Conservation (phyloP, 2,797 vertebrate species). For the Phoxinus dragarum region DNA sequence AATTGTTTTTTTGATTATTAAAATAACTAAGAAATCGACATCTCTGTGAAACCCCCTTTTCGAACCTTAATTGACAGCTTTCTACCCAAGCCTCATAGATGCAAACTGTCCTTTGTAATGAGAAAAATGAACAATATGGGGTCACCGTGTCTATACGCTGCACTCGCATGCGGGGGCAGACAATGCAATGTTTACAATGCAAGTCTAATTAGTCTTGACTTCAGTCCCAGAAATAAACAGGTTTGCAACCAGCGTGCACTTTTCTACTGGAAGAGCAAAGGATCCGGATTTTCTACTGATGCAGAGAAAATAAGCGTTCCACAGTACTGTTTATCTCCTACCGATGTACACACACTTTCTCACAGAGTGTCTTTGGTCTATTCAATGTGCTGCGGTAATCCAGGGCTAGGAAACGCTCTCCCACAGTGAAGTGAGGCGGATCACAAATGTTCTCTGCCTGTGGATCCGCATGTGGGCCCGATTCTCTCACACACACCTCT, state of each 20-base stretch:
- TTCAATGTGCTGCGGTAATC: slow-evolving; percentile 63
- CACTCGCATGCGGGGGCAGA: not conserved
- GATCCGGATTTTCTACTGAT: slow-evolving; percentile 25
- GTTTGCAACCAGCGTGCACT: not conserved
- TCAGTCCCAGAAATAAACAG: not conserved
- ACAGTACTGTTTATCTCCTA: slow-evolving; percentile 30
- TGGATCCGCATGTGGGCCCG: slow-evolving; percentile 68
- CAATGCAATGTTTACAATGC: slow-evolving; percentile 1
- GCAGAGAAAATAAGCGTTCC: slow-evolving; percentile 23
- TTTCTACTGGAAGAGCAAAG: slow-evolving; percentile 3
- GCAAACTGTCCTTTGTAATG: not conserved
- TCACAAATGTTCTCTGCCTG: slow-evolving; percentile 61
- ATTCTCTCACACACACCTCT: slow-evolving; percentile 34
- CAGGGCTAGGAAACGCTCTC: slow-evolving; percentile 64
- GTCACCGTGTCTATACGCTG: not conserved
- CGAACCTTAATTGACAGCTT: not conserved
- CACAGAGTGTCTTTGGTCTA: slow-evolving; percentile 58
- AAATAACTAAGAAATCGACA: not conserved
- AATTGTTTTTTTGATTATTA: not conserved
- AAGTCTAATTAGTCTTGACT: slow-evolving; percentile 4
- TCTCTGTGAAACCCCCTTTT: not conserved
- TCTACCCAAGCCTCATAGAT: not conserved
- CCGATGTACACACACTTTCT: slow-evolving; percentile 35
- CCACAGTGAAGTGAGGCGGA: slow-evolving; percentile 64
- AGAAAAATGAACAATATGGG: not conserved